Base-by-base conservation (phyloP, 2,113 vertebrate species). In the Notiomystis cincta region DNA sequence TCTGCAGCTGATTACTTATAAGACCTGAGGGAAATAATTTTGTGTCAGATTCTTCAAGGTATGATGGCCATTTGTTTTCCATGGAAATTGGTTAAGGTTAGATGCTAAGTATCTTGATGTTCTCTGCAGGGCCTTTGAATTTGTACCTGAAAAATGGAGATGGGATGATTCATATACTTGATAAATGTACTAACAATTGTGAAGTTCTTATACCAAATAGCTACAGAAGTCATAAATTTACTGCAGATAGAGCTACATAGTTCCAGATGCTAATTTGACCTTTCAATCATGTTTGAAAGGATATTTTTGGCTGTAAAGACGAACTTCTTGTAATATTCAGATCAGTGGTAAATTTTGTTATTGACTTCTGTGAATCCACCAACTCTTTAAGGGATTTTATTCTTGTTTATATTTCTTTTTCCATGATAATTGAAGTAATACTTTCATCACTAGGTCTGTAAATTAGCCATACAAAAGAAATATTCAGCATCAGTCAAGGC, bases 31-130 rank as follows among this genome's bases (percentile, higher is more conserved):
- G 70, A 93, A 93, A 80, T 54, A 85, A 89, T 93, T 94, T 85
- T 67, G 22, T 67, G 28, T 60, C 57, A 45, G 53, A 65, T 82
- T 75, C 64, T 95, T 87, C 77, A 94, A 89, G 61, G 31, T 60
- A n/a, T 62, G 70, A 70, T 4, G 9, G 25, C 58, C 64, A 11
- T 81, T 96, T 90, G 30, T 87, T 93, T 95, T 78, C 69, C 17
- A n/a, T 71, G 69, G 80, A 87, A 91, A 87, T 64, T 64, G n/a
- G 69, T 92, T 87, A 60, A 75, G 65, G 77, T 94, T 84, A 89
- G 60, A 53, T 97, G 80, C 18, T 77, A 82, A 90, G 38, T 73
- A 51, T 67, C 37, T 37, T 82, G 51, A 71, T 0, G 0, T 67
- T 83, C 48, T 82, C 57, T 11, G 6, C 18, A 4, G 56, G 44